phyloP scores from a whole-genome alignment of 37 sponge, comb jelly and placozoan species.

The Cliona cf. orientalis region DNA sequence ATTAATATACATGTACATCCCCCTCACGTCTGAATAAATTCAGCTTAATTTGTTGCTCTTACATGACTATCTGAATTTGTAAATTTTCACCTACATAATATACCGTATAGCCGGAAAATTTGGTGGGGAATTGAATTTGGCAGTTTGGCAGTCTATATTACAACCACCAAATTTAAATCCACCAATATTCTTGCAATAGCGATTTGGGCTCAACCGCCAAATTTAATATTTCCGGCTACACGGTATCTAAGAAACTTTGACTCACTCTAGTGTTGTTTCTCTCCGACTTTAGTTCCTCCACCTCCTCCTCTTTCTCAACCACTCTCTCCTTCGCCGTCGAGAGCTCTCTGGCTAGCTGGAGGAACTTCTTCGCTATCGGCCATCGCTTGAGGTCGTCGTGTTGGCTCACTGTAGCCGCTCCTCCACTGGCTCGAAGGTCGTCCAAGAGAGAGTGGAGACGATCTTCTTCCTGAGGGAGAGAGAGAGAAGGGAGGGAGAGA shows the following conservation, averaged over 20 bases:
- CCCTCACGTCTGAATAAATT: too few species aligned
- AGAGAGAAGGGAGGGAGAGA: background rate
- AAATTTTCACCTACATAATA: too few species aligned
- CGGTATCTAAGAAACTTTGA: background rate
- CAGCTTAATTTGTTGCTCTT: too few species aligned
- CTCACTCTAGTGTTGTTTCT: constrained; percentile 87
- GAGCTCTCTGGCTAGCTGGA: constrained; percentile 68
- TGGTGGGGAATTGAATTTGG: too few species aligned
- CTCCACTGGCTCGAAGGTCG: constrained; percentile 47
- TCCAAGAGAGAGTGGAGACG: constrained; percentile 45
- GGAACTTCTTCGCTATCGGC: constrained; percentile 78
- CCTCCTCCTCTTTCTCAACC: constrained; percentile 83
- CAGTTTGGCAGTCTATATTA: too few species aligned
- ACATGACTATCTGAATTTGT: too few species aligned
- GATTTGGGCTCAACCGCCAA: too few species aligned
- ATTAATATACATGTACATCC: too few species aligned
- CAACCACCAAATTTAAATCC: too few species aligned
- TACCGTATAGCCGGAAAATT: too few species aligned
- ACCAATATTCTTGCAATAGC: too few species aligned
- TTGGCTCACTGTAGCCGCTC: constrained; percentile 8
- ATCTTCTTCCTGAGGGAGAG: constrained; percentile 48
- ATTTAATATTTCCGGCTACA: too few species aligned
- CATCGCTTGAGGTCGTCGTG: constrained; percentile 57
- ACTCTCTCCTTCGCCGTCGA: constrained; percentile 54
- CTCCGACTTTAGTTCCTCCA: constrained; percentile 88